Percentiles rank a stretch among this genome's conserved stretches.
These are phyloP conservation scores for Zhuqinia jingwanae DNA, from an alignment of 2,888 invertebrate genomes.

Conservation along the genomic window DNA sequence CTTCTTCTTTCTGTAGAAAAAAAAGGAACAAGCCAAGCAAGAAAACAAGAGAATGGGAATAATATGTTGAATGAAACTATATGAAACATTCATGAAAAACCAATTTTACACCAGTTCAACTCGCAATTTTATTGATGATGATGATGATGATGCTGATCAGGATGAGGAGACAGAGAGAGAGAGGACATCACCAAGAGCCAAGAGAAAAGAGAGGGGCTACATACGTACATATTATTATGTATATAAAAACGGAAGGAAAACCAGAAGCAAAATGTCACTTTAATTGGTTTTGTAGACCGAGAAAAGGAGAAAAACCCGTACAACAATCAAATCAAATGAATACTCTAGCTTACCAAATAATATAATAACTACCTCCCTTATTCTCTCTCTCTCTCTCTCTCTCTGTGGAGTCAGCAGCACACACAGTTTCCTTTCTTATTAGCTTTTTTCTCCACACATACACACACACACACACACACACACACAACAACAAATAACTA, in stretches of 20 bases:
- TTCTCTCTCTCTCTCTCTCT: background rate
- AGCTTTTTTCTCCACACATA: background rate
- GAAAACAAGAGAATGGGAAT: no score
- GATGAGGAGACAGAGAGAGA: background rate
- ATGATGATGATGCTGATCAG: background rate
- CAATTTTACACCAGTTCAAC: constrained; percentile 62
- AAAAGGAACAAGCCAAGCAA: background rate
- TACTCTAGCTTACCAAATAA: background rate
- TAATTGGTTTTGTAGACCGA: constrained; percentile 53
- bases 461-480: constrained; percentile 1
- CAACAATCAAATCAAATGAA: constrained; percentile 52
- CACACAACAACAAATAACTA: constrained; percentile 32
- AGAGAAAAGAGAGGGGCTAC: no score
- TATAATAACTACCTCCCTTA: background rate
- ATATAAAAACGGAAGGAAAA: background rate
- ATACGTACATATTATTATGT: background rate
- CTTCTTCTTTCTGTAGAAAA: no score
- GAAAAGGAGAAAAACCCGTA: no score
- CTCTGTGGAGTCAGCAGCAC: constrained; percentile 12
- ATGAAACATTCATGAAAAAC: constrained; percentile 36
- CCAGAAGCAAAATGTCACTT: constrained; percentile 39
- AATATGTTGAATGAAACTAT: background rate
- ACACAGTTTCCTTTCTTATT: constrained; percentile 12
- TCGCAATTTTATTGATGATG: constrained; percentile 36
- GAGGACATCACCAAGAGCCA: no score